phyloP scores from a whole-genome alignment of 1,140 invertebrate genomes.

The Bathynomus jamesi region DNA sequence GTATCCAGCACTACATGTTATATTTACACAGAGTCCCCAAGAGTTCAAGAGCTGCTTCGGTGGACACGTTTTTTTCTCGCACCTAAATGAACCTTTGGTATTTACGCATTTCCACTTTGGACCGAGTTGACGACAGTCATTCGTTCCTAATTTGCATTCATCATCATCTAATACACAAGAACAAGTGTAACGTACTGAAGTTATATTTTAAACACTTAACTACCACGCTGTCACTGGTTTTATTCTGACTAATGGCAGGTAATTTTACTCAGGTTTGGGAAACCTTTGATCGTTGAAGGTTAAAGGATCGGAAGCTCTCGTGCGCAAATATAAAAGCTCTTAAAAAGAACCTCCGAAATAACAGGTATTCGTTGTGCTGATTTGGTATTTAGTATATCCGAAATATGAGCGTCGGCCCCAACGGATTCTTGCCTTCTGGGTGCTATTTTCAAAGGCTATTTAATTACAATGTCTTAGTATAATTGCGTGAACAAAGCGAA shows the following conservation, averaged over 20 bases:
- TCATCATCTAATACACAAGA: constrained; percentile 68
- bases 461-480: no score
- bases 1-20: constrained; percentile 48
- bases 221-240: neutral
- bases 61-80: constrained; percentile 54
- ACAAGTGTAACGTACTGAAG: neutral
- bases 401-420: no score
- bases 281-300: neutral
- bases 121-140: constrained; percentile 62
- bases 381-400: no score
- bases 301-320: no score
- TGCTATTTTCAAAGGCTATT: no score
- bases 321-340: no score
- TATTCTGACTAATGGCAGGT: no score
- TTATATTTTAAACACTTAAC: no score
- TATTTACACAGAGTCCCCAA: constrained; percentile 40
- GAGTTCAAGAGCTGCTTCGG: constrained; percentile 38
- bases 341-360: no score
- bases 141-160: constrained; percentile 71
- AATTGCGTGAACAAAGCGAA: no score
- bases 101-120: constrained; percentile 74
- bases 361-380: no score
- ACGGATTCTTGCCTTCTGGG: no score
- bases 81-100: constrained; percentile 68
- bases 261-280: neutral